Conservation (phyloP, 2,888 invertebrate genomes). For the Eupithecia abbreviata region DNA sequence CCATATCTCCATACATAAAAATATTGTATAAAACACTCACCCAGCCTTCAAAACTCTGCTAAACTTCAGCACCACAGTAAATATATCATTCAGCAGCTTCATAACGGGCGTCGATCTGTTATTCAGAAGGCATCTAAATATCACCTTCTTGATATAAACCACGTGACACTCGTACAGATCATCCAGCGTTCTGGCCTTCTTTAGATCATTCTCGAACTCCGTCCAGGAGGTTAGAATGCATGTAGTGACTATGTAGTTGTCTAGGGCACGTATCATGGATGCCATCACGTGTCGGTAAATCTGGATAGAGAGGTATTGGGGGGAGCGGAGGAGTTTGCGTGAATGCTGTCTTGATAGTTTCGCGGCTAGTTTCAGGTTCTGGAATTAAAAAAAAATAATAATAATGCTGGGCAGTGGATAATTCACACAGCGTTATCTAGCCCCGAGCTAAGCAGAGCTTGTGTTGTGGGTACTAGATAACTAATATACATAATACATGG, state of each 20-base stretch:
- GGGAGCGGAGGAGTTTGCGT: slow-evolving; percentile 81
- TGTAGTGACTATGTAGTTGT: slow-evolving; percentile 90
- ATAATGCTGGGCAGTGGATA: too few species aligned
- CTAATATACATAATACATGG: too few species aligned
- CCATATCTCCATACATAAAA: background rate
- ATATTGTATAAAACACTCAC: slow-evolving; percentile 55
- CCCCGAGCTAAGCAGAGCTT: too few species aligned
- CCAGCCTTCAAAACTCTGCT: slow-evolving; percentile 84
- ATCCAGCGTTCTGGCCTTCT: slow-evolving; percentile 87
- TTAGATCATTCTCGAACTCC: slow-evolving; percentile 87
- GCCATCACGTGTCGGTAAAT: slow-evolving; percentile 89
- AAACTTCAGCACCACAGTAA: slow-evolving; percentile 88
- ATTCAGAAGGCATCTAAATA: slow-evolving; percentile 90
- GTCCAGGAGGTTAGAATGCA: slow-evolving; percentile 90
- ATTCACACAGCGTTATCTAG: too few species aligned
- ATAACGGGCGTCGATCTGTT: slow-evolving; percentile 87
- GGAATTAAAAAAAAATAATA: slow-evolving; percentile 48
- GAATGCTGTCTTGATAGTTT: slow-evolving; percentile 78
- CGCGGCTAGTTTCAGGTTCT: slow-evolving; percentile 85
- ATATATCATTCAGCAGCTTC: slow-evolving; percentile 88
- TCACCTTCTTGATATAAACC: slow-evolving; percentile 88
- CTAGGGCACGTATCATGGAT: slow-evolving; percentile 89
- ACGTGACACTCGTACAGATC: slow-evolving; percentile 89
- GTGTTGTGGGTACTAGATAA: too few species aligned
- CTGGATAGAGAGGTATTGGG: slow-evolving; percentile 89